Evolutionary conservation across 2,888 invertebrate species (phyloP).

Genomic region (Pogonocherus hispidulus): DNA sequence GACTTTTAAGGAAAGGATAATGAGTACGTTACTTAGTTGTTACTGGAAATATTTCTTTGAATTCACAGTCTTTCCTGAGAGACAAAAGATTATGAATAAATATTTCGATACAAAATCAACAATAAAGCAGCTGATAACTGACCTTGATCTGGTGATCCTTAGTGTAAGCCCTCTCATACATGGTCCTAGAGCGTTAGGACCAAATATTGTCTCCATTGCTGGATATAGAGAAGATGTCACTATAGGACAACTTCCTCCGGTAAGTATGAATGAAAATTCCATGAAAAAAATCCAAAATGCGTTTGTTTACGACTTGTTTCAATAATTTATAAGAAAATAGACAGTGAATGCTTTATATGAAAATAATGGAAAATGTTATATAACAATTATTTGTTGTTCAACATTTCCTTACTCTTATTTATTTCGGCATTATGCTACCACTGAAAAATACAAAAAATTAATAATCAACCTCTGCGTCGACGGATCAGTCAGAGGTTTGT

Average conservation of each 20-base stretch:
- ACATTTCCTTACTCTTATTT: too few relatives aligned
- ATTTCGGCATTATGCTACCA: too few relatives aligned
- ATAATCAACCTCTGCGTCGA: too few relatives aligned
- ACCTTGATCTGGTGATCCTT: background rate
- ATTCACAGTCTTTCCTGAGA: background rate
- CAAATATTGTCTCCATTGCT: slow-evolving; percentile 3
- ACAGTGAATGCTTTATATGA: too few relatives aligned
- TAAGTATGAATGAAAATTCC: background rate
- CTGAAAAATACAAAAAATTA: too few relatives aligned
- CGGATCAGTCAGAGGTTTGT: too few relatives aligned
- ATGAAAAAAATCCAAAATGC: too few relatives aligned
- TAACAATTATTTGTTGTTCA: too few relatives aligned
- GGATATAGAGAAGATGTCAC: background rate
- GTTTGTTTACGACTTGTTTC: too few relatives aligned
- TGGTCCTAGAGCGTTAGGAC: background rate
- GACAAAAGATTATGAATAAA: background rate
- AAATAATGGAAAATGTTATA: too few relatives aligned
- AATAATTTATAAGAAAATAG: too few relatives aligned
- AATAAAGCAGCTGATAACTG: background rate
- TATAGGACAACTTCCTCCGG: background rate
- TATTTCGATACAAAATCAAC: background rate
- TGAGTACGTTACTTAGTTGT: background rate
- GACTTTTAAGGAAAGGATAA: background rate
- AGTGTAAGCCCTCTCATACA: slow-evolving; percentile 7
- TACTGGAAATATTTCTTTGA: background rate